Evolutionary conservation across 2,888 invertebrate species (phyloP), one percentile per base, ranked within the genome.

Genomic region (Hydrotaea diabolus): DNA sequence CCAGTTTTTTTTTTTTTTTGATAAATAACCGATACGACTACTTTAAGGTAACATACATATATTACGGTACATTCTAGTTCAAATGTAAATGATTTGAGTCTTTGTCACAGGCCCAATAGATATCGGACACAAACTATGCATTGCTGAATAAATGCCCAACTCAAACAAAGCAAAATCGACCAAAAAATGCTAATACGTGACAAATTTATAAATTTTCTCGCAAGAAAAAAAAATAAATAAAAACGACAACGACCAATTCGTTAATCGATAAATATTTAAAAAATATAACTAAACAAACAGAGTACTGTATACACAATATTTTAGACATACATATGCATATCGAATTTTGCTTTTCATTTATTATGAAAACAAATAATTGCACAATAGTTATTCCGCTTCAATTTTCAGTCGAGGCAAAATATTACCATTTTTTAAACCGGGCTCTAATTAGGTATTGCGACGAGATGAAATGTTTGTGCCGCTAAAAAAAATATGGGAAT

Each of bases 221-320:
- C n/a, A n/a, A n/a, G n/a, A n/a, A n/a, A n/a, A n/a, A n/a, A n/a
- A n/a, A n/a, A n/a, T 21, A 19, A 46, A 36, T 77, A 77, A 59
- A 62, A n/a, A 9, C 39, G 15, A 39, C 13, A n/a, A 17, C 62
- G 31, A 31, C 31, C 2, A 62, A 75, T 59, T 69, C 69, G 23
- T 31, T 57, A 64, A 77, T 75, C 74, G 49, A 82, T 75, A 64
- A 71, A 74, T 77, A 59, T 76, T 76, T 77, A 46, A 75, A 23
- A 72, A 59, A 36, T 59, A 75, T 46, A 75, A 59, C n/a, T 49
- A 57, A 55, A 55, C 8, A 55, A 59, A 57, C 21, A 43, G 53
- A 15, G 17, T 46, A 49, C n/a, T 31, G 43, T 53, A 46, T 17
- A 17, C 19, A 49, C 36, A 15, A 64, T 49, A 26, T 69, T 57